Evolutionary conservation across 2,113 vertebrate species (phyloP).

Genomic region (Actenoides lindsayi): DNA sequence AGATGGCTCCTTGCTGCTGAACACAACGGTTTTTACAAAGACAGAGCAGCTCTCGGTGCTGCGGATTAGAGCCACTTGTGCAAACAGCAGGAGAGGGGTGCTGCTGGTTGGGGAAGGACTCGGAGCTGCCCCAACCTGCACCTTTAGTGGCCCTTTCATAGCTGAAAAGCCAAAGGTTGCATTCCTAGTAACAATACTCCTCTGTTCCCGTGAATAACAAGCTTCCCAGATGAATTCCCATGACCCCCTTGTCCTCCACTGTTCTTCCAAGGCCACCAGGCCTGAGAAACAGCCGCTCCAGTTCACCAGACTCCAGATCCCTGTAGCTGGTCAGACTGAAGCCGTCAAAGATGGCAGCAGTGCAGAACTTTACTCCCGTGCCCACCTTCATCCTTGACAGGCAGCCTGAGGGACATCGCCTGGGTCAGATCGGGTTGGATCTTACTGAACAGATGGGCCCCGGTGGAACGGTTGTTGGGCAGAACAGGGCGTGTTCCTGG

Average conservation of each 20-base stretch:
- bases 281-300: background rate
- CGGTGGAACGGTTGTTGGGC: background rate
- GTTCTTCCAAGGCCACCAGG: background rate
- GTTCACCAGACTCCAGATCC: background rate
- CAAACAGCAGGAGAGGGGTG: background rate
- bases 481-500: background rate
- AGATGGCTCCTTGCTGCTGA: conserved; percentile 46
- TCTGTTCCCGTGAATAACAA: background rate
- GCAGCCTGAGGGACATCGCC: background rate
- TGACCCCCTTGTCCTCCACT: background rate
- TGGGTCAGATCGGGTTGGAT: background rate
- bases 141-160: background rate
- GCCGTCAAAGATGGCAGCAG: background rate
- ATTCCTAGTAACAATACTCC: background rate
- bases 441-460: background rate
- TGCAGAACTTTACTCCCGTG: background rate
- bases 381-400: background rate
- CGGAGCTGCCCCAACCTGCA: background rate
- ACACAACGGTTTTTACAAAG: background rate
- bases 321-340: background rate
- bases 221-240: background rate
- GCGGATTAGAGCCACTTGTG: conserved; percentile 3
- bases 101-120: background rate
- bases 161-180: background rate
- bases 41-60: background rate